Conservation (phyloP, 2,888 invertebrate genomes). For the Maniola hyperantus region DNA sequence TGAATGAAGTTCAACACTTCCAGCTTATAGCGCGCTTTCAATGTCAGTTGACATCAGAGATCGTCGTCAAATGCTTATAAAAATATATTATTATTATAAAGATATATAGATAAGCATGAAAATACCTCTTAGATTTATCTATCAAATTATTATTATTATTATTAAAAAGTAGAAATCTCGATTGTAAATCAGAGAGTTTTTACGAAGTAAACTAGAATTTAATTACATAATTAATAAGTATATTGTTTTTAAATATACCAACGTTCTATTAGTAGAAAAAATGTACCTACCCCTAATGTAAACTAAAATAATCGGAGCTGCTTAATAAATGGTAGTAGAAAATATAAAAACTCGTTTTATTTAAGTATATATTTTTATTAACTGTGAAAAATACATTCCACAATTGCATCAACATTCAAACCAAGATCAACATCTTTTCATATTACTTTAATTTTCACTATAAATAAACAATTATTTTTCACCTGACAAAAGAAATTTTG, state of each 20-base stretch:
- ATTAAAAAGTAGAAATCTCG: background rate
- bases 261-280: background rate
- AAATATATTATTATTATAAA: background rate
- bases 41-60: no score
- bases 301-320: slow-evolving; percentile 5
- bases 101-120: background rate
- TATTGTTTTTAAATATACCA: no score
- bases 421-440: slow-evolving; percentile 47
- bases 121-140: slow-evolving; percentile 22
- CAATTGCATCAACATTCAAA: slow-evolving; percentile 61
- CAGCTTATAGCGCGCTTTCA: no score
- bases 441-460: slow-evolving; percentile 28
- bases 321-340: slow-evolving; percentile 37
- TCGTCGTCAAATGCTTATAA: no score
- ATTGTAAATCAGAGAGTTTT: background rate
- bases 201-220: background rate
- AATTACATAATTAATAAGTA: no score
- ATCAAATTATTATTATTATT: background rate
- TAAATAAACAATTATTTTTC: slow-evolving; percentile 25
- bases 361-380: slow-evolving; percentile 71
- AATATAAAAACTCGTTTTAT: slow-evolving; percentile 48
- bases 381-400: slow-evolving; percentile 66
- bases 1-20: no score
- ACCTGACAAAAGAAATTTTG: slow-evolving; percentile 19
- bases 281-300: no score